Conservation (phyloP, 37 sponge, comb jelly and placozoan species). For the Bolinopsis microptera region DNA sequence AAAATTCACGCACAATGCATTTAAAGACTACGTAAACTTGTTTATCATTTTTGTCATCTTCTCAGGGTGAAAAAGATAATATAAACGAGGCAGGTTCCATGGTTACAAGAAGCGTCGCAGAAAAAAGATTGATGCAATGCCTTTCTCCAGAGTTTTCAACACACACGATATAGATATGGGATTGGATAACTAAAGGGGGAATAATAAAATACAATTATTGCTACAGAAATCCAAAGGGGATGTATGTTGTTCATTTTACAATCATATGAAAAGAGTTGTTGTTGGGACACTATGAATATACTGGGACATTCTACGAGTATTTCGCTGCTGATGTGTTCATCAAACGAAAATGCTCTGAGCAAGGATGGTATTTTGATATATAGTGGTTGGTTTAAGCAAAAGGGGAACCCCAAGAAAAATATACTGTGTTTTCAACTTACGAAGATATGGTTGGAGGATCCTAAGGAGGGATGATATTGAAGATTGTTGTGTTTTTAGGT, state of each 20-base stretch:
- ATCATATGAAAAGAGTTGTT: constrained; percentile 36
- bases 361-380: constrained; percentile 62
- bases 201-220: constrained; percentile 45
- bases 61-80: constrained; percentile 22
- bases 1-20: too few relatives aligned
- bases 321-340: constrained; percentile 19
- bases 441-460: constrained; percentile 66
- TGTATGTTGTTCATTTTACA: constrained; percentile 59
- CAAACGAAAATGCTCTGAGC: background rate
- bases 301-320: background rate
- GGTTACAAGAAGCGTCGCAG: constrained; percentile 7
- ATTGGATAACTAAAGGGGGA: constrained; percentile 40
- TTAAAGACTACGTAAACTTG: too few relatives aligned
- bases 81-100: constrained; percentile 51
- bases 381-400: constrained; percentile 68
- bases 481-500: background rate
- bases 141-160: constrained; percentile 5
- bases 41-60: too few relatives aligned
- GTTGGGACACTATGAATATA: constrained; percentile 17
- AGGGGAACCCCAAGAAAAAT: constrained; percentile 64
- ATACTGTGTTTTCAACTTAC: constrained; percentile 62
- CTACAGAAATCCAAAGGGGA: constrained; percentile 68
- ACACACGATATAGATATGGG: constrained; percentile 56
- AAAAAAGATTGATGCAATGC: background rate
- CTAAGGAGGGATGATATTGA: background rate